Conservation (phyloP, 35 echinoderm and acorn worm species). For the Holothuria glaberrima region DNA sequence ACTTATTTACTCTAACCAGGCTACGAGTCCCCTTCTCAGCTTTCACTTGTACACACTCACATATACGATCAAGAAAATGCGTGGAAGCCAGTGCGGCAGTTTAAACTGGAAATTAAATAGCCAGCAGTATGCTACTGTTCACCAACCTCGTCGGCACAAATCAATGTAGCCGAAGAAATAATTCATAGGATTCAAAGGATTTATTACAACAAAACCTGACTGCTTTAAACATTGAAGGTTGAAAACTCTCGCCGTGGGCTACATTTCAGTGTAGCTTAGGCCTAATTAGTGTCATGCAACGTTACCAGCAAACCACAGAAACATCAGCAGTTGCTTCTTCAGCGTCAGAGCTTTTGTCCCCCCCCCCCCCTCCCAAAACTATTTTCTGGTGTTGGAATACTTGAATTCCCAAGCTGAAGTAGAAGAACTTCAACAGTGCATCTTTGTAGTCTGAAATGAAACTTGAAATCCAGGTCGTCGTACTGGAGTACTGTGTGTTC, state of each 20-base stretch:
- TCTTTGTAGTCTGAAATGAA: slow-evolving; percentile 19
- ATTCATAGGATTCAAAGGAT: too few species aligned
- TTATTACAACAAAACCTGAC: too few species aligned
- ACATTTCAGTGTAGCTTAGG: neutral
- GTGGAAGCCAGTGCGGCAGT: too few species aligned
- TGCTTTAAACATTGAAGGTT: neutral
- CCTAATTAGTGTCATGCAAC: too few species aligned
- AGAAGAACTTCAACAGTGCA: neutral
- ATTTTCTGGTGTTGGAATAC: slow-evolving; percentile 8
- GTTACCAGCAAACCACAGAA: slow-evolving; percentile 28
- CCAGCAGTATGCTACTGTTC: too few species aligned
- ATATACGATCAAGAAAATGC: too few species aligned
- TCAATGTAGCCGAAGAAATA: too few species aligned
- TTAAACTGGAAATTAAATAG: too few species aligned
- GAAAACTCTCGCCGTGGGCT: neutral
- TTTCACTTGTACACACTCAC: neutral
- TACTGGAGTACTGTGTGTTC: too few species aligned
- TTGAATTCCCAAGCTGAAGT: neutral
- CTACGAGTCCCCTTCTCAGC: neutral
- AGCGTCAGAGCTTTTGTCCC: neutral
- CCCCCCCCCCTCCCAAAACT: too few species aligned
- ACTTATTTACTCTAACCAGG: slow-evolving; percentile 1
- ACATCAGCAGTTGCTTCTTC: slow-evolving; percentile 8
- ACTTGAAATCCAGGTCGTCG: too few species aligned
- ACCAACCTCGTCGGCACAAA: too few species aligned